Evolutionary conservation across 2,113 vertebrate species (phyloP).

Genomic region (Chamaetylas fuelleborni): DNA sequence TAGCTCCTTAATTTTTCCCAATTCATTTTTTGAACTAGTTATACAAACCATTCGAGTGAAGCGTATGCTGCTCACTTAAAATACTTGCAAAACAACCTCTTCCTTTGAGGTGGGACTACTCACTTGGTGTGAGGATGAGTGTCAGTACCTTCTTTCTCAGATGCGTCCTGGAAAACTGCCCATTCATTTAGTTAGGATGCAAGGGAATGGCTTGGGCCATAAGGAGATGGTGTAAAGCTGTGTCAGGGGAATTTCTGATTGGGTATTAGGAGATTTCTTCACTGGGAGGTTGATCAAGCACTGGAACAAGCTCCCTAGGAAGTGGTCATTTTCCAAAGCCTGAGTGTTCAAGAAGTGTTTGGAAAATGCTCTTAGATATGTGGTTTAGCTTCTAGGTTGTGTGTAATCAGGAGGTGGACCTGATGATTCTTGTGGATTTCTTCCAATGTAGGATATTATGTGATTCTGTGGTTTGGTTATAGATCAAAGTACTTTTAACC

Average conservation of each 20-base stretch:
- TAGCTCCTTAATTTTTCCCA: neutral
- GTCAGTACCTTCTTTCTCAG: neutral
- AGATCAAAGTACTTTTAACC: neutral
- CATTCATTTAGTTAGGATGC: neutral
- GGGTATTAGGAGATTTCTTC: neutral
- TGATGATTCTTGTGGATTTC: neutral
- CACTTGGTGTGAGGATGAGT: neutral
- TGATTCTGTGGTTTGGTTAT: neutral
- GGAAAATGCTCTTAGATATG: neutral
- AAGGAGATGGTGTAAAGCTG: neutral
- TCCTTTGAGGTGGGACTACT: neutral
- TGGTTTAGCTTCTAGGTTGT: neutral
- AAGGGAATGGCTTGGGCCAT: neutral
- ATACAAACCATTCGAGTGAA: neutral
- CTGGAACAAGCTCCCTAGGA: neutral
- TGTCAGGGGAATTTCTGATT: neutral
- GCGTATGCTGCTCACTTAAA: neutral
- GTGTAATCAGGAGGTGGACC: neutral
- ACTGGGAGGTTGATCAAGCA: neutral
- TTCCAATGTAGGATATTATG: neutral
- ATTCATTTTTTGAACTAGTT: neutral
- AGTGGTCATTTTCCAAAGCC: neutral
- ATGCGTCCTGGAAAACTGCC: neutral
- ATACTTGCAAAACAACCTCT: neutral
- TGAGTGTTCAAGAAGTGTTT: neutral